Evolutionary conservation across 2,113 vertebrate genomes (phyloP).

Genomic region (Bucco capensis): DNA sequence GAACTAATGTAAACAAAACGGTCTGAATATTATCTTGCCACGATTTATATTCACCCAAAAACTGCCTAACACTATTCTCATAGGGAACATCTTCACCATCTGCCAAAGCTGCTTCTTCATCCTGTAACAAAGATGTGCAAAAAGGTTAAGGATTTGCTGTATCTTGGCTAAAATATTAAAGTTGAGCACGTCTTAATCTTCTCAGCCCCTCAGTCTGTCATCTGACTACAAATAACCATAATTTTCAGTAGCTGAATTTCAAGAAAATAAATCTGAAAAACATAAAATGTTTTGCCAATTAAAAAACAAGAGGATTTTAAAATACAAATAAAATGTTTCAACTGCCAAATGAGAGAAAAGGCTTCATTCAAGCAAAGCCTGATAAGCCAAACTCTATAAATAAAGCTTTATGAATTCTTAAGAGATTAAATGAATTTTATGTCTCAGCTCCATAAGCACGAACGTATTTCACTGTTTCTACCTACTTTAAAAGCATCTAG

Average conservation of each 20-base stretch:
- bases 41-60: slow-evolving; percentile 93
- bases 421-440: not conserved
- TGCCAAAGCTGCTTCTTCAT: slow-evolving; percentile 92
- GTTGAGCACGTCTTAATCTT: not conserved
- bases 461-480: not conserved
- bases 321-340: not conserved
- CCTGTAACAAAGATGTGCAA: slow-evolving; percentile 72
- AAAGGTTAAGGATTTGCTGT: not conserved
- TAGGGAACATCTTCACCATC: slow-evolving; percentile 95
- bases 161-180: not conserved
- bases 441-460: not conserved
- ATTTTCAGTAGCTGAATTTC: not conserved
- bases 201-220: not conserved
- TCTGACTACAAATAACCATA: not conserved
- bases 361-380: not conserved
- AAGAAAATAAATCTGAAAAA: not conserved
- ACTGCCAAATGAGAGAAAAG: not conserved
- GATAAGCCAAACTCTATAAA: not conserved
- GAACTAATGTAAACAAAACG: slow-evolving; percentile 93
- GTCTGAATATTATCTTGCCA: slow-evolving; percentile 99
- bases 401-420: not conserved
- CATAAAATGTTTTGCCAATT: not conserved
- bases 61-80: slow-evolving; percentile 94
- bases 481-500: not conserved
- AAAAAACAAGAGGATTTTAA: not conserved